Base-by-base conservation (phyloP, 2,888 invertebrate genomes). In the Amblyjoppa proteus region DNA sequence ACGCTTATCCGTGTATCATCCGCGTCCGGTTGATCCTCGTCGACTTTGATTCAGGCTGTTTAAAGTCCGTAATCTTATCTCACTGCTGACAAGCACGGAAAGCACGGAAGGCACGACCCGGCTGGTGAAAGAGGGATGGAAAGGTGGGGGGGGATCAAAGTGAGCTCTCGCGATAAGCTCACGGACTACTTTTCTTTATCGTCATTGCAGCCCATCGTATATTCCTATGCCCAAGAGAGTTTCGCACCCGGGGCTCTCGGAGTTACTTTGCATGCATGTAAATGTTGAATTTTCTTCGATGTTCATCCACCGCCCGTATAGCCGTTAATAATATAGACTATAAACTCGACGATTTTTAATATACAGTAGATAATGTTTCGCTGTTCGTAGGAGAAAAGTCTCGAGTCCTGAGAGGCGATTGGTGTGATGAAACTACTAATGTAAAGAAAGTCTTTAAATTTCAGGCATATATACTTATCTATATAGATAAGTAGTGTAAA, bases 61-160 rank as follows among this genome's bases (percentile, higher is more conserved):
- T 58, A 68, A 83, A 77, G 77, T 78, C 77, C 73, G 13, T 49
- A 56, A 38, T 68, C 77, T 83, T 83, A 83, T 83, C 77, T 73
- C 56, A 58, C 77, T 73, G 53, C 70, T 53, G 70, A 51, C 73
- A 51, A 61, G 38, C 64, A 45, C 31, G 49, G 31, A 73, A 58
- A 68, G 41, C 70, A 68, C 45, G 51, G 2, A 34, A 5, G 6
- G 34, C 34, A 34, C 34, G 34, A 34, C 6, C 6, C 20, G 56
- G 25, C 13, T 16, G 53, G 53, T n/a, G n/a, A 13, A 20, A 6
- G 20, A 13, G n/a, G 20, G 3, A 16, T 49, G 45, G 45, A 49
- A 49, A 16, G 45, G 41, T 16, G 25, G 58, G 31, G 58, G 25
- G 25, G 38, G 53, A 75, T 75, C 81, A 51, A 61, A 58, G 38